Base-by-base conservation (phyloP, 2,113 vertebrate genomes). In the Aptenodytes patagonicus region DNA sequence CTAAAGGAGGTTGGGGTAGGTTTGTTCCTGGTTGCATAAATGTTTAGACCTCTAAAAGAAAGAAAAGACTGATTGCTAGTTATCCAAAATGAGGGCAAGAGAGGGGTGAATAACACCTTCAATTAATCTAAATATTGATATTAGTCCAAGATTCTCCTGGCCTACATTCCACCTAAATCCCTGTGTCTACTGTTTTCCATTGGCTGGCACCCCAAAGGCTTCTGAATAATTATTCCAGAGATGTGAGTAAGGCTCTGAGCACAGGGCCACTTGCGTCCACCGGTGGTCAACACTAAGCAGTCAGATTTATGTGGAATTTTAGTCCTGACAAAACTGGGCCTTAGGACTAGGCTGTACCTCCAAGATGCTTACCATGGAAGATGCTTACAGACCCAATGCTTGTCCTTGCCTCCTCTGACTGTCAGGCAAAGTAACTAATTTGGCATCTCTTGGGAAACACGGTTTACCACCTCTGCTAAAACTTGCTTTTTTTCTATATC, bases 91-190 rank as follows among this genome's bases (percentile, higher is more conserved):
- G 57, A 70, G 89, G 36, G 24, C 28, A 51, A 83, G 61, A 82
- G 70, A 79, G 34, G 40, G 36, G 31, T 82, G 87, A 93, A 91
- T 93, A 96, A 72, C 47, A 91, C 49, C 52, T 95, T 91, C 84
- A 84, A 70, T 84, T 72, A 82, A 76, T 71, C 80, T 91, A 89
- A 95, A 76, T 76, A 93, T 84, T 89, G 87, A 93, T 95, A 58
- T 87, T 69, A 78, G 44, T 93, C 62, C 73, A 92, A 91, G 91
- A 83, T 84, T 90, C 61, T 90, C n/a, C 58, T 90, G 92, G 92
- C 66, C 78, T 90, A 65, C 90, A 95, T 90, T 87, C 87, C 54
- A 83, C 44, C n/a, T 85, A 89, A 90, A 89, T 89, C 69, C 52
- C 36, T 76, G 26, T 83, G 70, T 70, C 62, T 85, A 87, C 87